phyloP scores from a whole-genome alignment of 2,113 vertebrate species.

The Trichechus manatus region DNA sequence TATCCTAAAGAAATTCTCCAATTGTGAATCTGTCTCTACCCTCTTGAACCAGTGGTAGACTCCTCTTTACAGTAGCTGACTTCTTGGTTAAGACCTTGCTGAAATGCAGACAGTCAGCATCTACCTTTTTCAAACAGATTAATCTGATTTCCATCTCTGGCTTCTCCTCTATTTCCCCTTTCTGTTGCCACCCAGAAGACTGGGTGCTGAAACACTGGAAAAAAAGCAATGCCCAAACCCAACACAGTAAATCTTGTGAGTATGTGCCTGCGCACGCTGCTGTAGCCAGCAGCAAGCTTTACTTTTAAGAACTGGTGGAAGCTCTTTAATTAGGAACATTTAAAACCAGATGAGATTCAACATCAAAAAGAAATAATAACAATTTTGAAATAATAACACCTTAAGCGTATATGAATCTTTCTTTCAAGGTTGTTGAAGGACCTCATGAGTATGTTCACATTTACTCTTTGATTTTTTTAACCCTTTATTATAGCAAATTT shows the following conservation, averaged over 20 bases:
- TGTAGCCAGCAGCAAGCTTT: background rate
- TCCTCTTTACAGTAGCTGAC: background rate
- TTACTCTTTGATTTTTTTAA: slow-evolving; percentile 1
- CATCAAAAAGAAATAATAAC: slow-evolving; percentile 56
- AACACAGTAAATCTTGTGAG: background rate
- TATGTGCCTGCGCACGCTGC: fast-evolving
- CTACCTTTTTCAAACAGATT: background rate
- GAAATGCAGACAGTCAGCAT: background rate
- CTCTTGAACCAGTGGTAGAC: background rate
- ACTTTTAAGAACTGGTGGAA: slow-evolving; percentile 66
- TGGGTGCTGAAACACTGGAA: background rate
- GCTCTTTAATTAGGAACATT: slow-evolving; percentile 60
- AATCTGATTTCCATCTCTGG: background rate
- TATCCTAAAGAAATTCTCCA: background rate
- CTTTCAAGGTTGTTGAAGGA: background rate
- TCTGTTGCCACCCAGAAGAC: background rate
- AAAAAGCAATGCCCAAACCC: background rate
- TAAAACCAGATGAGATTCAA: slow-evolving; percentile 40
- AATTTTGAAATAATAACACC: slow-evolving; percentile 44
- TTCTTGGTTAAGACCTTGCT: background rate
- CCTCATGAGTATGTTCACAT: background rate
- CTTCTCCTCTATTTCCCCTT: background rate
- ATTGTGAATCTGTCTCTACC: background rate
- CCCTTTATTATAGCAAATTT: slow-evolving; percentile 8
- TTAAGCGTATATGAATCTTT: background rate